phyloP scores from a whole-genome alignment of 2,888 invertebrate genomes.

The Agriotes lineatus region DNA sequence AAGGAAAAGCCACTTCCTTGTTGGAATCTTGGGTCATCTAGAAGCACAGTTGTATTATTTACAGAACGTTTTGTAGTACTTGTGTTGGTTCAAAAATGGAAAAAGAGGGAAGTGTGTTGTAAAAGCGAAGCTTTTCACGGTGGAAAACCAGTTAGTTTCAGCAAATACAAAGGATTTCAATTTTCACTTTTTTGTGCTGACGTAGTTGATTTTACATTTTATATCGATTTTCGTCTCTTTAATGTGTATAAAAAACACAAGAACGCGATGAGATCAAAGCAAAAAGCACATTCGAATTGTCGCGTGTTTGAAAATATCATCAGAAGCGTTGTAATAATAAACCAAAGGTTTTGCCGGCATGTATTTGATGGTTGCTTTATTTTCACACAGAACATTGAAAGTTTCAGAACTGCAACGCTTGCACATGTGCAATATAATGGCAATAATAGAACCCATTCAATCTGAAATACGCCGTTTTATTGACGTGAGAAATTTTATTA shows the following conservation, averaged over 20 bases:
- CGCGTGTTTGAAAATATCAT: not conserved
- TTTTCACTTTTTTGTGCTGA: not conserved
- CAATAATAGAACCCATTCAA: conserved; percentile 4
- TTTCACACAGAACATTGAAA: conserved; percentile 7
- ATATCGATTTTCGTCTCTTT: not conserved
- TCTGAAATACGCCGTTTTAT: conserved; percentile 11
- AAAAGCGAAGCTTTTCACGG: not conserved
- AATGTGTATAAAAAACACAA: not conserved
- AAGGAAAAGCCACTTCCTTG: not conserved
- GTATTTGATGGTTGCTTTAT: conserved; percentile 9
- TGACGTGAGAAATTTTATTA: conserved; percentile 1
- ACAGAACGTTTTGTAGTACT: too few relatives aligned
- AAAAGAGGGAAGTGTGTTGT: too few relatives aligned
- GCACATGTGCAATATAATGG: conserved; percentile 23
- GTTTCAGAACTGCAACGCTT: conserved; percentile 5
- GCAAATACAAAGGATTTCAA: not conserved
- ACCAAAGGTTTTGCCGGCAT: not conserved
- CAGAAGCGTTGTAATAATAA: conserved; percentile 1
- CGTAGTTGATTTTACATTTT: not conserved
- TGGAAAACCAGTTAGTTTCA: not conserved
- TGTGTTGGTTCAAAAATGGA: too few relatives aligned
- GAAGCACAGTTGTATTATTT: too few relatives aligned
- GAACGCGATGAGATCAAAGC: not conserved
- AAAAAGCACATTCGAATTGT: not conserved
- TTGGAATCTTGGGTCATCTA: not conserved